These are phyloP conservation scores for Falco naumanni DNA, from an alignment of 2,797 vertebrate species.

Conservation along the genomic window DNA sequence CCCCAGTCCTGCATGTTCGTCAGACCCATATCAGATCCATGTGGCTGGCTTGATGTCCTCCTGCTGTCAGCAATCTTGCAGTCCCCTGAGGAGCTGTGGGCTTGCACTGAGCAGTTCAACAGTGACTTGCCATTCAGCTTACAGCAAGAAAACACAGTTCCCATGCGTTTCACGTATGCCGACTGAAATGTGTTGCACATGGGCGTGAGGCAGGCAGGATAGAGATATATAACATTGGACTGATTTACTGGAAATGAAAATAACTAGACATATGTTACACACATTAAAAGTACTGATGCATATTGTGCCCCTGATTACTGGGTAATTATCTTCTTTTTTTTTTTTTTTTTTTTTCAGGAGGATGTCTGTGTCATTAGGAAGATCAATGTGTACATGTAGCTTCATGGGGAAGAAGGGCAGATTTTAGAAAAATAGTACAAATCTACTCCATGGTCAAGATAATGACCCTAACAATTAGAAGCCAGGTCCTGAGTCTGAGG, in stretches of 20 bases:
- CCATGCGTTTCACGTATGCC: not conserved
- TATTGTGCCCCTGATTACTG: not conserved
- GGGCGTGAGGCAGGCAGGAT: not conserved
- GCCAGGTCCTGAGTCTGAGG: not conserved
- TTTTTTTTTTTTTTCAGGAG: not conserved
- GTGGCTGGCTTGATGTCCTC: not conserved
- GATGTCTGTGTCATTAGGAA: not conserved
- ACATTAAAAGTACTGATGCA: slow-evolving; percentile 6
- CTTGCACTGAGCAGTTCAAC: not conserved
- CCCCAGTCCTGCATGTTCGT: not conserved
- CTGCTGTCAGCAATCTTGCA: not conserved
- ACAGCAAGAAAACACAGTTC: not conserved
- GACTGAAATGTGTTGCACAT: slow-evolving; percentile 6
- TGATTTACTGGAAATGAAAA: slow-evolving; percentile 22
- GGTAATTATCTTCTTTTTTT: not conserved
- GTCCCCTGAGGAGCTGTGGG: not conserved
- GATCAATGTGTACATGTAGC: not conserved
- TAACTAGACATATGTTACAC: slow-evolving; percentile 40
- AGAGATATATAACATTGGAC: not conserved
- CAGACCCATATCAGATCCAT: not conserved
- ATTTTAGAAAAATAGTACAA: not conserved
- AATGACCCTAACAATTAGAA: not conserved
- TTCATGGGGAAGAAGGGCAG: not conserved
- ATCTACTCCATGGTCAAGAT: not conserved
- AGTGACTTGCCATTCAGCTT: not conserved